phyloP scores from a whole-genome alignment of 2,113 vertebrate genomes.

The Heterochromis multidens region DNA sequence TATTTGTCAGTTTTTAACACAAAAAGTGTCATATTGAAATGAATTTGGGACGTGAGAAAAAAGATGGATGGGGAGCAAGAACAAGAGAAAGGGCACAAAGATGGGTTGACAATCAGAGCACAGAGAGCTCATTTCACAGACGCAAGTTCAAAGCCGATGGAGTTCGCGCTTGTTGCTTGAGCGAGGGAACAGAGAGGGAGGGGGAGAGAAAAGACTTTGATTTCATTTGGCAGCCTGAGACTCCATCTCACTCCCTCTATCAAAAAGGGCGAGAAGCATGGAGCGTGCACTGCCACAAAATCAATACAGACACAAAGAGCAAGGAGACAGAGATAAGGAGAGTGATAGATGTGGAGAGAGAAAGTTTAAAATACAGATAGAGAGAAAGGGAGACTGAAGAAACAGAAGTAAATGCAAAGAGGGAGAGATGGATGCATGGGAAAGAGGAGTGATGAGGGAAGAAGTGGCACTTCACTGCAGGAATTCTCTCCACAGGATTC shows the following conservation, averaged over 20 bases:
- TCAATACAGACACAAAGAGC: constrained; percentile 59
- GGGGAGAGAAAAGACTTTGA: constrained; percentile 56
- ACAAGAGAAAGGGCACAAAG: constrained; percentile 27
- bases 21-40: neutral
- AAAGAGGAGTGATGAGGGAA: neutral
- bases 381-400: neutral
- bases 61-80: neutral
- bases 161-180: constrained; percentile 60
- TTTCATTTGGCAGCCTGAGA: constrained; percentile 68
- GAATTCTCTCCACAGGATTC: neutral
- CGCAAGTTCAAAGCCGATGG: constrained; percentile 68
- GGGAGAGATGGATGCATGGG: neutral
- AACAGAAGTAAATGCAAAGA: constrained; percentile 17
- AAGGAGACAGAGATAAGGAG: constrained; percentile 46
- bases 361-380: constrained; percentile 28
- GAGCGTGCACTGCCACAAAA: constrained; percentile 62
- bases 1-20: neutral
- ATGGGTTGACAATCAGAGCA: constrained; percentile 64
- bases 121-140: constrained; percentile 70
- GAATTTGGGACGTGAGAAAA: constrained; percentile 15
- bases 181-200: constrained; percentile 25
- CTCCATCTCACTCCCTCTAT: constrained; percentile 66
- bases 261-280: constrained; percentile 60
- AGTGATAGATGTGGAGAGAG: constrained; percentile 14
- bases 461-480: constrained; percentile 12